Evolutionary conservation across 2,113 vertebrate genomes (phyloP).

Genomic region (Leptobrachium ailaonicum): DNA sequence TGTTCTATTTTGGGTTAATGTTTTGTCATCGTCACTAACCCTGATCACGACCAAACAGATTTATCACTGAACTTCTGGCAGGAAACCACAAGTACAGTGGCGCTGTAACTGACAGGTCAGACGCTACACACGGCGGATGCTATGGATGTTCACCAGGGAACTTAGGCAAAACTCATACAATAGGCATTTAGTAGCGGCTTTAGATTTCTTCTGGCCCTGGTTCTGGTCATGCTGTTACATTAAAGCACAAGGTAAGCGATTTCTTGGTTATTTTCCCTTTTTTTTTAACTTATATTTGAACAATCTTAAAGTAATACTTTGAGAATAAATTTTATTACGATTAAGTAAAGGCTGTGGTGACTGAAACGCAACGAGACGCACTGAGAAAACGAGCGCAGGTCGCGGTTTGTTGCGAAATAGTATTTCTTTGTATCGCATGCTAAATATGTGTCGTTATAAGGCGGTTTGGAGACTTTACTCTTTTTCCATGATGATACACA

Average conservation of each 20-base stretch:
- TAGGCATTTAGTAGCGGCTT: background rate
- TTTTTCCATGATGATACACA: too few relatives aligned
- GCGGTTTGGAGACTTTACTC: too few relatives aligned
- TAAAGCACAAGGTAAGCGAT: background rate
- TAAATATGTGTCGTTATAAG: too few relatives aligned
- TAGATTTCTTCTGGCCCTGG: background rate
- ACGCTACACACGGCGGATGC: background rate
- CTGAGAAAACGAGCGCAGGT: too few relatives aligned
- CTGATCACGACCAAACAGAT: constrained; percentile 10
- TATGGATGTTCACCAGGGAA: background rate
- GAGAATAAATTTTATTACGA: too few relatives aligned
- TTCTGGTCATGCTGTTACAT: background rate
- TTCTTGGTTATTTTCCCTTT: background rate
- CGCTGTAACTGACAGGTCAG: constrained; percentile 16
- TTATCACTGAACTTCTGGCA: constrained; percentile 18
- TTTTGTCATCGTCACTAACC: background rate
- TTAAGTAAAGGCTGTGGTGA: too few relatives aligned
- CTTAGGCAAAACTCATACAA: background rate
- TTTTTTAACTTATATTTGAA: background rate
- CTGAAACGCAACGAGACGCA: too few relatives aligned
- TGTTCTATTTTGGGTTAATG: constrained; percentile 21
- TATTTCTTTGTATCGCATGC: too few relatives aligned
- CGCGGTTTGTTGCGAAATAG: too few relatives aligned
- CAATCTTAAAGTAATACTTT: background rate
- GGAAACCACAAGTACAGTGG: constrained; percentile 15